phyloP scores from a whole-genome alignment of 2,113 vertebrate genomes.

The Phaetusa simplex region DNA sequence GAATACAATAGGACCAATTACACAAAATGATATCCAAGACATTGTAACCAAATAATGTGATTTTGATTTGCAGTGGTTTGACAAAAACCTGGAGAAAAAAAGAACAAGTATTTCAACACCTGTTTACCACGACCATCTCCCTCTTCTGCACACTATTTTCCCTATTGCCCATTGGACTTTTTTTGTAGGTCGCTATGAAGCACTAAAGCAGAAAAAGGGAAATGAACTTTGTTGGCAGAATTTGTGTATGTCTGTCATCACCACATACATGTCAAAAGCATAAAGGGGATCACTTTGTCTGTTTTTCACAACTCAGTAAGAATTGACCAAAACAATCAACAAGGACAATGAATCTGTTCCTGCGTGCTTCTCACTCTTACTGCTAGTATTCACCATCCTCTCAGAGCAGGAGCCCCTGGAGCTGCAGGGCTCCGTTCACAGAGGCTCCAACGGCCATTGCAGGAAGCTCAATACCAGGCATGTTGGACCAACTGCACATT shows the following conservation, averaged over 20 bases:
- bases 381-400: rapidly evolving
- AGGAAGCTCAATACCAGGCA: neutral
- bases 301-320: neutral
- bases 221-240: neutral
- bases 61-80: neutral
- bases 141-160: neutral
- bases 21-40: neutral
- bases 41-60: neutral
- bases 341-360: neutral
- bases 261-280: neutral
- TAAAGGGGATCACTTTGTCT: neutral
- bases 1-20: neutral
- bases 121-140: neutral
- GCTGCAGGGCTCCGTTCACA: neutral
- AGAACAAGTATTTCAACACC: neutral
- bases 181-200: neutral
- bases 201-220: neutral
- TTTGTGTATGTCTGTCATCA: neutral
- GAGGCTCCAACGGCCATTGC: neutral
- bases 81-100: neutral
- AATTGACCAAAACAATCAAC: neutral
- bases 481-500: neutral
- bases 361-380: neutral
- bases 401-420: neutral
- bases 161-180: neutral